Conservation (phyloP, 2,113 vertebrate species). For the Malaclemys terrapin region DNA sequence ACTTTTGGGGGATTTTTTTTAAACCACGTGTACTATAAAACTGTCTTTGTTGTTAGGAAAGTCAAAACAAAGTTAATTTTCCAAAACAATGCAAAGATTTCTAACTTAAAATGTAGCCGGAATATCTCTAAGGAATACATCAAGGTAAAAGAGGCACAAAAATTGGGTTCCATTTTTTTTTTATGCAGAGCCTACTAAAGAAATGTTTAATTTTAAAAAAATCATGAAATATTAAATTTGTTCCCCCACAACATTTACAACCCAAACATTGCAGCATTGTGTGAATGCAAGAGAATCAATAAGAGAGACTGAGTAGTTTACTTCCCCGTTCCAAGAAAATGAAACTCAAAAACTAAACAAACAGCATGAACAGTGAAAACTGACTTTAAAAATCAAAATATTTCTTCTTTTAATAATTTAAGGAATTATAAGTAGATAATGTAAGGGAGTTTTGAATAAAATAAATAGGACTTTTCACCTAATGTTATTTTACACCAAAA, state of each 20-base stretch:
- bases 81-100: background rate
- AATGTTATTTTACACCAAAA: background rate
- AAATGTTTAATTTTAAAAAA: background rate
- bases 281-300: background rate
- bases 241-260: accelerated
- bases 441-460: background rate
- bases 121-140: background rate
- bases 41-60: background rate
- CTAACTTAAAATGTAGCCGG: background rate
- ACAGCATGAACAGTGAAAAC: background rate
- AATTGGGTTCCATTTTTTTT: background rate
- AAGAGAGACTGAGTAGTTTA: background rate
- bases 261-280: background rate
- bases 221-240: background rate
- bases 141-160: background rate
- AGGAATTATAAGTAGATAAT: background rate
- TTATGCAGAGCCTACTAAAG: background rate
- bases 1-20: background rate
- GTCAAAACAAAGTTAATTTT: background rate
- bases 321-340: background rate
- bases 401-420: background rate
- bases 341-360: background rate
- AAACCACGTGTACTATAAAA: slow-evolving; percentile 9
- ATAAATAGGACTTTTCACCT: background rate
- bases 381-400: background rate